Evolutionary conservation across 2,888 invertebrate species (phyloP), one percentile per base, ranked within the genome.

Genomic region (Orchesella flavescens): DNA sequence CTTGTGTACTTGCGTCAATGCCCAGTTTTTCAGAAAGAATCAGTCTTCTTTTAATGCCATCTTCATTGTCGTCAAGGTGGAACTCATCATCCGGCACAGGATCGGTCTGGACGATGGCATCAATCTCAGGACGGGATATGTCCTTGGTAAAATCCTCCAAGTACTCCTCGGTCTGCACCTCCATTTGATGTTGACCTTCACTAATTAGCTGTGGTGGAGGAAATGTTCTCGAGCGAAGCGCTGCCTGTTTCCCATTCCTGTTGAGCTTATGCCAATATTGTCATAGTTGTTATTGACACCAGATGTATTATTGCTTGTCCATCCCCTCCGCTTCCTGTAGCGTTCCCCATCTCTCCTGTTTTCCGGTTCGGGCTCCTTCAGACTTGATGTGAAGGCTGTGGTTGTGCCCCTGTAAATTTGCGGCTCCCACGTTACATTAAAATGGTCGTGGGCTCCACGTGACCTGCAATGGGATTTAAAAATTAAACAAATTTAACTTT

Each of bases 101-200:
- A 59, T 88, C 88, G 19, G 88, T 88, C 78, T 88, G 88, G 46
- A 88, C 86, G 53, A 84, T 76, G 17, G 84, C 86, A 61, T 88
- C 88, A 4, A 77, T 78, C 57, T 86, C 87, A 13, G 84, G 75
- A 19, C 68, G 24, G 10, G 23, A 44, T 49, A 74, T 21, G 44
- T 86, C 84, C n/a, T 55, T 68, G 3, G 63, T 71, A 57, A 88
- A 77, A 61, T 97, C 97, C 90, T 97, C 97, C 79, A 97, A 92
- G 90, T 95, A 97, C 89, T 93, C 92, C 87, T 97, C 97, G 0
- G 97, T 97, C 92, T 98, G 97, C 63, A 97, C 93, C 85, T 94
- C 94, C 89, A 95, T 95, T 91, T 97, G 96, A 74, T 93, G 93
- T 85, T 97, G 92, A 24, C 96, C 97, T 75, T 94, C 93, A 34